Evolutionary conservation across 2,113 vertebrate genomes (phyloP).

Genomic region (Phrynosoma platyrhinos): DNA sequence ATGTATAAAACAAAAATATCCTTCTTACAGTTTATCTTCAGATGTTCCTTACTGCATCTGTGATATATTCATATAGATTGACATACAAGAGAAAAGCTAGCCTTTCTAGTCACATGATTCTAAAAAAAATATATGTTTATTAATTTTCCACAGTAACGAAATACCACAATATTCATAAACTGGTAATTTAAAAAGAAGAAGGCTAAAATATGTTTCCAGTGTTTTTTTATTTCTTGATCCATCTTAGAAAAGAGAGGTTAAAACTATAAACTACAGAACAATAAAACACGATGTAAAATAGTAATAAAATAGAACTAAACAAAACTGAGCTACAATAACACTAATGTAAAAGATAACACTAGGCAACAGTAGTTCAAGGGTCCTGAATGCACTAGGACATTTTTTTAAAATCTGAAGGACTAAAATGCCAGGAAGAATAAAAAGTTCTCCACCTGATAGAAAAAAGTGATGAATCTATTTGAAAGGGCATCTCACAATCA

Average conservation of each 20-base stretch:
- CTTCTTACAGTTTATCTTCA: slow-evolving; percentile 40
- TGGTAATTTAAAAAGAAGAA: neutral
- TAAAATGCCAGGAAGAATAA: neutral
- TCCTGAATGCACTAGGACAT: neutral
- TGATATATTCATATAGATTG: slow-evolving; percentile 52
- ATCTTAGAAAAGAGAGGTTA: neutral
- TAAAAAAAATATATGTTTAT: neutral
- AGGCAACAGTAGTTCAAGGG: neutral
- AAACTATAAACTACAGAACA: neutral
- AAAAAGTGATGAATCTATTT: neutral
- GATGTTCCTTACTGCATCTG: slow-evolving; percentile 64
- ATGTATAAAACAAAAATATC: neutral
- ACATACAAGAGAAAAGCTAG: neutral
- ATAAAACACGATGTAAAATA: neutral
- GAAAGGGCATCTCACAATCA: neutral
- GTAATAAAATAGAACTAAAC: neutral
- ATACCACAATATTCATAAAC: neutral
- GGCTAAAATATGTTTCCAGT: neutral
- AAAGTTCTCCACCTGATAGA: neutral
- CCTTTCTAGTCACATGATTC: neutral
- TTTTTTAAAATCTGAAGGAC: neutral
- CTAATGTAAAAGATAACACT: neutral
- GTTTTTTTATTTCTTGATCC: neutral
- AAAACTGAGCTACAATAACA: neutral
- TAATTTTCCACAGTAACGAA: neutral